Percentiles rank a stretch among this genome's conserved stretches.
Evolutionary conservation across 2,888 invertebrate species (phyloP).

Genomic region (Opisthograptis luteolata): DNA sequence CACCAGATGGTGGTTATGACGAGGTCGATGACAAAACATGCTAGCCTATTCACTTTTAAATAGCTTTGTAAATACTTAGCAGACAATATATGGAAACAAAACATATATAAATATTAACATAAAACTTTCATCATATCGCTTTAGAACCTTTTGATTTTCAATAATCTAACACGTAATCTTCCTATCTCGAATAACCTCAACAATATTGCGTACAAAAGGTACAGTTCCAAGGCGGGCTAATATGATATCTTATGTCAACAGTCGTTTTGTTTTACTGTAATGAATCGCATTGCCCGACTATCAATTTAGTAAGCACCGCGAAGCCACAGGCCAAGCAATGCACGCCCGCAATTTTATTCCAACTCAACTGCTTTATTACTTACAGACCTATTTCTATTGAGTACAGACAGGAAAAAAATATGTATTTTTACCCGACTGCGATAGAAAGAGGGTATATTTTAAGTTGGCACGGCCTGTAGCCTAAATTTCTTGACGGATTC

Average conservation of each 20-base stretch:
- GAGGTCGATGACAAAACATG: too few relatives aligned
- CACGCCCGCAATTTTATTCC: conserved; percentile 69
- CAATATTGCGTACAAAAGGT: not conserved
- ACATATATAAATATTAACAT: too few relatives aligned
- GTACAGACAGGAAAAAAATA: conserved; percentile 61
- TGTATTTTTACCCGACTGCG: too few relatives aligned
- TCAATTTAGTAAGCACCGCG: conserved; percentile 61
- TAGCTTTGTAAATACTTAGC: too few relatives aligned
- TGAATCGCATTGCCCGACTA: conserved; percentile 57
- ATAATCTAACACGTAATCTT: conserved; percentile 2
- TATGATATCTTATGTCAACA: conserved; percentile 57
- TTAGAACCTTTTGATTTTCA: not conserved
- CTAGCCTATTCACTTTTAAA: too few relatives aligned
- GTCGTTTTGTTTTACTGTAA: conserved; percentile 63
- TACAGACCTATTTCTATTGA: too few relatives aligned
- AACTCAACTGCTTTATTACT: conserved; percentile 69
- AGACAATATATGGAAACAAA: too few relatives aligned
- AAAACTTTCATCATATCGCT: not conserved
- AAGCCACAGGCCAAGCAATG: conserved; percentile 20
- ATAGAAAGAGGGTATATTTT: too few relatives aligned
- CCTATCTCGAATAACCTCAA: conserved; percentile 6
- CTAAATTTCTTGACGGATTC: too few relatives aligned
- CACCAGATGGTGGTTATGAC: too few relatives aligned
- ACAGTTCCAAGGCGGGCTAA: conserved; percentile 23
- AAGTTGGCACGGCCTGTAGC: too few relatives aligned